Conservation (phyloP, 2,113 vertebrate species). For the Lophochroa leadbeateri region DNA sequence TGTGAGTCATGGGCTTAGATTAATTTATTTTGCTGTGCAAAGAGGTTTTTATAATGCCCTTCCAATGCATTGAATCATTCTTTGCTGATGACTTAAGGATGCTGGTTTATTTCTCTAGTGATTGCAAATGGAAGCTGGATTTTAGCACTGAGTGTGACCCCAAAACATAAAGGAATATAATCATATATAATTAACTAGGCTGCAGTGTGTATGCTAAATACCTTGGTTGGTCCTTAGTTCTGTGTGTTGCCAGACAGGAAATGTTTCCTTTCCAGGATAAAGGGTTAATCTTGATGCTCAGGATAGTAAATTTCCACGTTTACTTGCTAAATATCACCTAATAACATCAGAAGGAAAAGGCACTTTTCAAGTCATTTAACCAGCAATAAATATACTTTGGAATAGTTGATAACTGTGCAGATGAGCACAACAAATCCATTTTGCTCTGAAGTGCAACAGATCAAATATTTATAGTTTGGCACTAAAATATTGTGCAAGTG, state of each 20-base stretch:
- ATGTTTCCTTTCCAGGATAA: not conserved
- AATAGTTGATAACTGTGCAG: conserved; percentile 19
- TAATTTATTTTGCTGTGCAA: not conserved
- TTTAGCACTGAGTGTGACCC: not conserved
- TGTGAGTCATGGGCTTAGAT: conserved; percentile 33
- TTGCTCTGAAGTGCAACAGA: not conserved
- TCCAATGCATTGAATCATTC: conserved; percentile 37
- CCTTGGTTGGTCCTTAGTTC: not conserved
- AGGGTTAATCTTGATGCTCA: not conserved
- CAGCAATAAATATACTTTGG: not conserved
- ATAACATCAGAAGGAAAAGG: not conserved
- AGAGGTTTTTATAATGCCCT: conserved; percentile 26
- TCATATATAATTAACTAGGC: not conserved
- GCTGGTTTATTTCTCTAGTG: conserved; percentile 20
- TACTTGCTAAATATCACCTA: not conserved
- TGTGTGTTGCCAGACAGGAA: not conserved
- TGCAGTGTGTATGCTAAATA: not conserved
- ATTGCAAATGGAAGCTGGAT: conserved; percentile 21
- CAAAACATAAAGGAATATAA: not conserved
- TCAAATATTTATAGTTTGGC: conserved; percentile 23
- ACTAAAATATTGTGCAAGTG: not conserved
- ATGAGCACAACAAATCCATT: conserved; percentile 4
- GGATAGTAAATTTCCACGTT: not conserved
- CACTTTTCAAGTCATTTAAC: conserved; percentile 2
- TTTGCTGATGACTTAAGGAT: conserved; percentile 32